Base-by-base conservation (phyloP, 2,113 vertebrate species). In the Prinia subflava region DNA sequence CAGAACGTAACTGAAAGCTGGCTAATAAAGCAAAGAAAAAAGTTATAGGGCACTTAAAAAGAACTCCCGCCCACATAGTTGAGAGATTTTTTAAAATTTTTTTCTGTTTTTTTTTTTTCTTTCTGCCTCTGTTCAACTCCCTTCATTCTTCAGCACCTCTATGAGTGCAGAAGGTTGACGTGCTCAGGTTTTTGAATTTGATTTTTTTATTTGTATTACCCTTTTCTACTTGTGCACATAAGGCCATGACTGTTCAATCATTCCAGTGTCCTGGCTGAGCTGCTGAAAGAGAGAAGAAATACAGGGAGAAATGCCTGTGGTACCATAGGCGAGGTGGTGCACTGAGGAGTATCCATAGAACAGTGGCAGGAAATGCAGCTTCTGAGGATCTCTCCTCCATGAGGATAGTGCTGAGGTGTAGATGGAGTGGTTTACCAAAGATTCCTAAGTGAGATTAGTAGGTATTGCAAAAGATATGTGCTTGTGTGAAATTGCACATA, bases 1-100 rank as follows among this genome's bases (percentile, higher is more conserved):
- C 33, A 81, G 50, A 90, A 25, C 64, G 39, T 78, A 60, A 77
- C 10, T 47, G 39, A 64, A 91, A 77, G 25, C 19, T 83, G 53
- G 5, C 14, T 59, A 57, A 49, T 44, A 70, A 94, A 63, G 24
- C 42, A 76, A 14, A 49, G 27, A 75, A 42, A n/a, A 8, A 89
- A 46, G 20, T 70, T 77, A 37, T 25, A 37, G 35, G 25, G 28
- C 15, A 68, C 9, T 57, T 68, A 22, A 8, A 74, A 87, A 56
- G 33, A 74, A 10, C 11, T 65, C 27, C 6, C 0, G 2, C 19
- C 28, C 37, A n/a, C 4, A 3, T 5, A 41, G 23, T 4, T 73
- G 11, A 35, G 17, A 60, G 25, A 44, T 16, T 56, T 70, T 44
- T 25, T 39, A 39, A 39, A 39, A 8, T n/a, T 57, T 73, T 68